Base-by-base conservation (phyloP, 2,888 invertebrate species). In the Gnatocerus cornutus region DNA sequence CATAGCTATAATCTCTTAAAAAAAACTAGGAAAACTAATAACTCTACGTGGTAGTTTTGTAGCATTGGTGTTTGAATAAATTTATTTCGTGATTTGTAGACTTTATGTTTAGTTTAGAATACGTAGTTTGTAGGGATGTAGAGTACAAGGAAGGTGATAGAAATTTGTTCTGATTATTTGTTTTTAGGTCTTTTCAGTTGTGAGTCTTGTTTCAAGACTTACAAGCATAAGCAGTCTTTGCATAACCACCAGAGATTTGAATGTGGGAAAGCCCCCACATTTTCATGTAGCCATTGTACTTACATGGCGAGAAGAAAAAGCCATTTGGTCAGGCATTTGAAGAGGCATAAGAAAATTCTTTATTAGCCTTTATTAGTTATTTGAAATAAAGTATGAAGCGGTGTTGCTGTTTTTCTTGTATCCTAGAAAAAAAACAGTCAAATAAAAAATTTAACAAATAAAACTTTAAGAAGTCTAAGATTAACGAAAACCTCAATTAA, bases 141-240 rank as follows among this genome's bases (percentile, higher is more conserved):
- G 33, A n/a, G 33, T 33, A 21, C 21, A 21, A 21, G 4, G 21
- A 21, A 21, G 21, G 21, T 3, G 1, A 4, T 21, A 27, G 9
- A 9, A 29, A 6, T 6, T 14, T 41, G 16, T 58, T 41, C 14
- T 41, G 41, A 9, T 10, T 9, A 8, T 30, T n/a, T 45, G 14
- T 41, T 58, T 58, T 41, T 45, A 58, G 58, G 58, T 45, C 13
- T 9, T 16, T 58, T 8, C 29, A 16, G 13, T 14, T 58, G 58
- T n/a, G 1, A n/a, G 6, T 13, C 21, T 27, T 78, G 78, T 33
- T 67, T 62, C 1, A 75, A 69, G 61, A 16, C 37, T 1, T 78
- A 78, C 69, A 75, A 73, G 63, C 74, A 75, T 33, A 75, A 75
- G 30, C 73, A 74, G 8, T 74, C 76, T 1, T 33, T 76, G 5